Base-by-base conservation (phyloP, 2,113 vertebrate genomes). In the Sialia sialis region DNA sequence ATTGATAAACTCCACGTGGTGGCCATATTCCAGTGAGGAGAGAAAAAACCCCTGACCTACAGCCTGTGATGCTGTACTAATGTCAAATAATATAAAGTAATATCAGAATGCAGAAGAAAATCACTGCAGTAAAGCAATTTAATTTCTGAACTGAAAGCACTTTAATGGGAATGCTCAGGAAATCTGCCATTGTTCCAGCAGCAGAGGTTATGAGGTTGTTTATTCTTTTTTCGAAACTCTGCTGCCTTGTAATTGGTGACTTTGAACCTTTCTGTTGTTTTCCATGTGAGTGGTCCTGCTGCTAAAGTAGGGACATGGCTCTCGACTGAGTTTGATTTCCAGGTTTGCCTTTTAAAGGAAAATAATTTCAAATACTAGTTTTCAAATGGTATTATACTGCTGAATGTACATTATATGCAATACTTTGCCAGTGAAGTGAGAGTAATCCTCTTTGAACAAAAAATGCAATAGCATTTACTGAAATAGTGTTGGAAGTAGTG, bases 361-460 rank as follows among this genome's bases (percentile, higher is more conserved):
- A 95, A 89, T 83, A 83, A 88, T 93, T 95, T 89, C 58, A 89
- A 93, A 93, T 93, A 63, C 66, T 76, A 10, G 30, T 85, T 93
- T 89, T 85, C 59, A 93, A 87, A 89, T 69, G 48, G 70, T 77
- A 59, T 93, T 95, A 79, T 85, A 46, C 25, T 89, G 78, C 87
- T 93, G 87, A 94, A 94, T 73, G 87, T 89, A 81, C 84, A 34
- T 91, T 96, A 85, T 73, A 76, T 79, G 84, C 66, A 62, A 6
- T 58, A 84, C 77, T 93, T 95, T 87, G 66, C 70, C 73, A 74
- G 67, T 85, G 63, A 93, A 92, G 41, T 82, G 89, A 83, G 87
- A 93, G 73, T 96, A 96, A 93, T 93, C 90, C 88, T 95, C 82
- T 96, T 95, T 93, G 79, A 95, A 80, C 89, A 94, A 82, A 74